Evolutionary conservation across 2,888 invertebrate species (phyloP), one percentile per base, ranked within the genome.

Genomic region (Erynnis tages): DNA sequence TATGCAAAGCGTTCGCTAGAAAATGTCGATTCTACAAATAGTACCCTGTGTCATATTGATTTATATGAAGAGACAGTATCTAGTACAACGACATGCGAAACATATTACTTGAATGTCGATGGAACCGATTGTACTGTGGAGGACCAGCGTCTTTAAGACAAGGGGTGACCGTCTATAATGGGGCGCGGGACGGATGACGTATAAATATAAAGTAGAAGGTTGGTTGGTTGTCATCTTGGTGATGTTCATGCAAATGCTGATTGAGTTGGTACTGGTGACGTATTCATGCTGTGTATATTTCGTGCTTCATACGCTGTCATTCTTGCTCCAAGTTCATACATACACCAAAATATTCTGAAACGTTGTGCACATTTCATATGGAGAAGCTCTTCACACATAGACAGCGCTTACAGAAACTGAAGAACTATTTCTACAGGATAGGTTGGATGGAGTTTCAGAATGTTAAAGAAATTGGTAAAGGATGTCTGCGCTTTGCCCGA

Each of bases 21-120:
- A 78, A 78, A 78, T 71, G 71, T 66, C 73, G 70, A 71, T 71
- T 63, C 65, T 66, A 74, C 73, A 76, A 79, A 78, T 78, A 72
- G 70, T 71, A 63, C 63, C 16, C 63, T 71, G 66, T 62, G 68
- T 59, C 66, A 65, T 66, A 65, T 68, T 76, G 78, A 76, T 79
- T 79, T 79, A 77, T 75, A 64, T 66, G 62, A 68, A 60, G 65
- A 69, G 69, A 69, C 66, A 61, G 54, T 66, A 75, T 75, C 71
- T 72, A 52, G 75, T 70, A 72, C 74, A 70, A 68, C 67, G 64
- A 66, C 63, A 69, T 62, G 65, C 60, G 65, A 69, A 60, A 60
- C 58, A 56, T 54, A 59, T 59, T 55, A 57, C 58, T 56, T 21
- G 37, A 40, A 52, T 45, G 29, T 55, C 5, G 35, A 54, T 58